Base-by-base conservation (phyloP, 2,113 vertebrate genomes). In the Perognathus longimembris region DNA sequence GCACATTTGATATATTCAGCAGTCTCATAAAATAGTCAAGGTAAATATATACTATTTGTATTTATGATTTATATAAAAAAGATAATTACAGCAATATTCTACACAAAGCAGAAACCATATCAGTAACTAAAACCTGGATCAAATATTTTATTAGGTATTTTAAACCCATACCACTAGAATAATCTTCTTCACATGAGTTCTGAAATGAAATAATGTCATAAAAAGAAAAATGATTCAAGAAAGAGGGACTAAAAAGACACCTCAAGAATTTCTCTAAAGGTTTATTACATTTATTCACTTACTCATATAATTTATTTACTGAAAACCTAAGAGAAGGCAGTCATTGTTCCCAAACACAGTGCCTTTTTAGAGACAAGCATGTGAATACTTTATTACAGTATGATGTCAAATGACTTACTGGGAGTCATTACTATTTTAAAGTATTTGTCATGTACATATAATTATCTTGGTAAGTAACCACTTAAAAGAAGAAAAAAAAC, bases 401-500 rank as follows among this genome's bases (percentile, higher is more conserved):
- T 74, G 45, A 66, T 50, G 22, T 64, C 36, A 83, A 86, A 79
- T 61, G 54, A 81, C 5, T 20, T 40, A 71, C 78, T 78, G n/a
- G 50, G 95, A 92, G 57, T 74, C 15, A 90, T 69, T 59, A 84
- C 38, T 76, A 70, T 66, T 54, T 61, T 67, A 92, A 91, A 76
- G 71, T 69, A 81, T 40, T 57, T 95, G 7, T n/a, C 59, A 78
- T 84, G 83, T 76, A 93, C 89, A 40, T 84, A 85, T 38, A 94
- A 73, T 77, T 40, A 87, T 57, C 73, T 71, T 76, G 34, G 88
- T 15, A 95, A 71, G 73, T 42, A 94, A 69, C 17, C n/a, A 85
- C n/a, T 63, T 88, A 76, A 84, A 87, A 32, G n/a, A 17, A 89
- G 45, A 45, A 45, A 95, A 91, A 83, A 95, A 91, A 83, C 1